Evolutionary conservation across 2,888 invertebrate species (phyloP).

Genomic region (Monoplex corrugatus): DNA sequence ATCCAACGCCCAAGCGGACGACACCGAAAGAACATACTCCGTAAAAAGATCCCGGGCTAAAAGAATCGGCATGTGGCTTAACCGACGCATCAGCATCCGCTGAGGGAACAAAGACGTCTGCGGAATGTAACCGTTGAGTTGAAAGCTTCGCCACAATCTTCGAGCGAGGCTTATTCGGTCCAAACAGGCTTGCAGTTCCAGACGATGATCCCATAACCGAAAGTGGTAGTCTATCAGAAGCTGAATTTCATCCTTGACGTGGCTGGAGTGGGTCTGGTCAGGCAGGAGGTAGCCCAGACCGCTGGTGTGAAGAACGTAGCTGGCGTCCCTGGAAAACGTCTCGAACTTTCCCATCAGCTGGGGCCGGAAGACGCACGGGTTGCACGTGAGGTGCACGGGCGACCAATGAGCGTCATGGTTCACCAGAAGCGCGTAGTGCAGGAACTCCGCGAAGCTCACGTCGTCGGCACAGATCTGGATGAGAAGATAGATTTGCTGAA

Average conservation of each 20-base stretch:
- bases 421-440: constrained; percentile 52
- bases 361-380: constrained; percentile 56
- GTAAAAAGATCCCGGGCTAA: constrained; percentile 22
- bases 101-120: neutral
- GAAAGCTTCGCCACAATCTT: constrained; percentile 59
- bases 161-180: constrained; percentile 51
- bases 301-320: constrained; percentile 35
- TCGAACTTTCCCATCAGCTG: constrained; percentile 60
- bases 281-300: constrained; percentile 49
- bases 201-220: constrained; percentile 48
- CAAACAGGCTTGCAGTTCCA: constrained; percentile 52
- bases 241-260: constrained; percentile 53
- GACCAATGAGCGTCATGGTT: constrained; percentile 59
- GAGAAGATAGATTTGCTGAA: too few relatives aligned
- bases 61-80: neutral
- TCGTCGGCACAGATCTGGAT: constrained; percentile 55
- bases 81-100: neutral
- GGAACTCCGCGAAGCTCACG: constrained; percentile 59
- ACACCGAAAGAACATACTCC: neutral
- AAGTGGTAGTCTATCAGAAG: constrained; percentile 58
- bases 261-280: constrained; percentile 36
- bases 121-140: constrained; percentile 62
- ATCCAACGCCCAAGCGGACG: constrained; percentile 23
- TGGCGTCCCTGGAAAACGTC: constrained; percentile 51
- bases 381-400: constrained; percentile 55